A percentile compares a stretch with the other conserved stretches of the same genome.
These are phyloP conservation scores for Spatulosminthurus flaviceps DNA, from an alignment of 2,888 invertebrate genomes.

Conservation along the genomic window DNA sequence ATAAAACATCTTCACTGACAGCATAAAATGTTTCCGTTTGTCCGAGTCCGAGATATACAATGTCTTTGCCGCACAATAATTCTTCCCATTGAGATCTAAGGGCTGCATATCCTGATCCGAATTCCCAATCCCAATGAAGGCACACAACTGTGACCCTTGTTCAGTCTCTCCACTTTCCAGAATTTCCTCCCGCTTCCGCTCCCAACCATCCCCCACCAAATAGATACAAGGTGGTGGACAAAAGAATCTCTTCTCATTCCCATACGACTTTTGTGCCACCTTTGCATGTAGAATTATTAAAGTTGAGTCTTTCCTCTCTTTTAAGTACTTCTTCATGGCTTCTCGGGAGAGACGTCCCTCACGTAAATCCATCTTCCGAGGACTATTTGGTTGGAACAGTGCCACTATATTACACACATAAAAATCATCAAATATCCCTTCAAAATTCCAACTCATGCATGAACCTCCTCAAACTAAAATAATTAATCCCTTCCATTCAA, in stretches of 20 bases:
- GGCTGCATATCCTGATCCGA: conserved; percentile 70
- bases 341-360: conserved; percentile 65
- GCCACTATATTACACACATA: conserved; percentile 28
- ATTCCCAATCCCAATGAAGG: conserved; percentile 71
- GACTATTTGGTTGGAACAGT: conserved; percentile 25
- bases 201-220: conserved; percentile 71
- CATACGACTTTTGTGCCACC: conserved; percentile 72
- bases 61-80: conserved; percentile 72
- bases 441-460: too few relatives aligned
- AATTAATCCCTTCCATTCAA: too few relatives aligned
- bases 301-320: conserved; percentile 66
- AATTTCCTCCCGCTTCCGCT: conserved; percentile 68
- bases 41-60: conserved; percentile 72
- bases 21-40: conserved; percentile 72
- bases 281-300: conserved; percentile 71
- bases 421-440: background rate
- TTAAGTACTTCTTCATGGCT: conserved; percentile 70
- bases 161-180: conserved; percentile 63
- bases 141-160: conserved; percentile 67
- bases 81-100: conserved; percentile 70
- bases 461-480: too few relatives aligned
- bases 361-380: conserved; percentile 25
- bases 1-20: conserved; percentile 71
- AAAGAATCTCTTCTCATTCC: conserved; percentile 73
- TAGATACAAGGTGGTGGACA: conserved; percentile 73